A percentile compares a stretch with the other conserved stretches of the same genome.
These are phyloP conservation scores for Psilopogon haemacephalus DNA, from an alignment of 2,113 vertebrate species.

Conservation along the genomic window DNA sequence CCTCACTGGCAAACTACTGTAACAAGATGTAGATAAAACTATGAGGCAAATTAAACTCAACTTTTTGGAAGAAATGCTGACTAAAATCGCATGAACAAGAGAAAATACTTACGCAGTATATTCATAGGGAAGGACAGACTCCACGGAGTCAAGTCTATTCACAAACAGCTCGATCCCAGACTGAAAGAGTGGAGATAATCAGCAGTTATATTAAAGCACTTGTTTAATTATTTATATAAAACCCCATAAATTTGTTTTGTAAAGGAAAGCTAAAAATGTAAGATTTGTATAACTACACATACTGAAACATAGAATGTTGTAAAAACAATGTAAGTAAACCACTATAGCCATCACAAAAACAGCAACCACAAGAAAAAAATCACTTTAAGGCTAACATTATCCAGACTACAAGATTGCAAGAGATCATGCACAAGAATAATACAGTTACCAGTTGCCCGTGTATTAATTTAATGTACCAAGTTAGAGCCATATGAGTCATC, in stretches of 20 bases:
- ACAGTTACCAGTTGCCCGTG: not conserved
- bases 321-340: not conserved
- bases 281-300: not conserved
- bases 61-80: not conserved
- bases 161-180: constrained; percentile 90
- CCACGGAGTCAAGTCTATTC: constrained; percentile 97
- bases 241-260: not conserved
- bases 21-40: not conserved
- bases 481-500: not conserved
- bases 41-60: not conserved
- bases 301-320: not conserved
- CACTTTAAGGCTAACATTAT: not conserved
- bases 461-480: not conserved
- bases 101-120: constrained; percentile 91
- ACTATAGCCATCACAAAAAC: not conserved
- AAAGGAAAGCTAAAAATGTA: not conserved
- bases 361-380: not conserved
- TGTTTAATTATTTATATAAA: not conserved
- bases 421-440: not conserved
- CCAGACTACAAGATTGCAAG: not conserved
- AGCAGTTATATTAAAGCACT: constrained; percentile 14
- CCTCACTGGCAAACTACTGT: not conserved
- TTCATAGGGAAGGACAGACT: constrained; percentile 98
- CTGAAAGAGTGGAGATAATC: constrained; percentile 74
- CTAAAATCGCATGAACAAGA: not conserved